Conservation (phyloP, 2,797 vertebrate species). For the Apogon hyalosoma region DNA sequence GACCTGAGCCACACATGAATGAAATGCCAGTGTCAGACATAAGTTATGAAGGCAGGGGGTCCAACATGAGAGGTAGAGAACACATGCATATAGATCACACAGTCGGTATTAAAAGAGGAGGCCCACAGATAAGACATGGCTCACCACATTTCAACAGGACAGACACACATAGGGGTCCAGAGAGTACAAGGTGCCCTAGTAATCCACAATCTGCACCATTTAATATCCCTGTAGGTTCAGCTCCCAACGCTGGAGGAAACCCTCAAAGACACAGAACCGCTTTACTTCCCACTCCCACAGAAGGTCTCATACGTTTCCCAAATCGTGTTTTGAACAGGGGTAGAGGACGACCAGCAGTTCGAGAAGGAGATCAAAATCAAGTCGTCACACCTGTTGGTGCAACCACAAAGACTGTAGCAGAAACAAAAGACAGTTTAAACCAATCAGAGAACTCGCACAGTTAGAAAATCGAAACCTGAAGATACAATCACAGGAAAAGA, state of each 20-base stretch:
- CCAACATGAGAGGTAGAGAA: constrained; percentile 24
- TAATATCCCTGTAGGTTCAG: constrained; percentile 56
- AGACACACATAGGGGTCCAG: constrained; percentile 21
- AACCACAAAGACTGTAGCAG: constrained; percentile 49
- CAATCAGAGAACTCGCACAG: constrained; percentile 54
- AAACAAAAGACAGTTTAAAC: constrained; percentile 15
- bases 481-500: constrained; percentile 51
- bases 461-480: constrained; percentile 64
- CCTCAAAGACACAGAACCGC: constrained; percentile 84
- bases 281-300: constrained; percentile 90
- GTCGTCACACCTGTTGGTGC: constrained; percentile 6
- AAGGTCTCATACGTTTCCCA: constrained; percentile 74
- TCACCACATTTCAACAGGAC: constrained; percentile 23
- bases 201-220: constrained; percentile 51
- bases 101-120: constrained; percentile 32
- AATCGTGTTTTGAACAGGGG: constrained; percentile 79
- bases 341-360: constrained; percentile 78
- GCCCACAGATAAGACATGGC: background rate
- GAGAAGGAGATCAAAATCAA: constrained; percentile 59
- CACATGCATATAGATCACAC: constrained; percentile 19
- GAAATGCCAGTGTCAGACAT: constrained; percentile 4
- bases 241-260: constrained; percentile 76
- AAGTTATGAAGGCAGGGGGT: constrained; percentile 10
- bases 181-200: constrained; percentile 39
- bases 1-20: constrained; percentile 20